phyloP scores from a whole-genome alignment of 2,797 vertebrate species.

The Somateria mollissima region DNA sequence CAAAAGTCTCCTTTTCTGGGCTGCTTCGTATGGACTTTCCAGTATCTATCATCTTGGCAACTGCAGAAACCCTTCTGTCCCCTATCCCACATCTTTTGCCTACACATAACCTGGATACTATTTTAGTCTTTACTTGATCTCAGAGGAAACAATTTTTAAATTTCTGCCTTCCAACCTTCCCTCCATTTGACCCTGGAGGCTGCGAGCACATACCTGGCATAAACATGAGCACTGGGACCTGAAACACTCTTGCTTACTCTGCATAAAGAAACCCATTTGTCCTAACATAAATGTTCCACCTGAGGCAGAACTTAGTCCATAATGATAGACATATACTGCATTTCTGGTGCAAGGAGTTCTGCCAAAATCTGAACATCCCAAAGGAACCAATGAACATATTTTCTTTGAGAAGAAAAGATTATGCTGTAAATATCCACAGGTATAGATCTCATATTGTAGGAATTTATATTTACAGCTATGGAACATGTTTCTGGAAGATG shows the following conservation, averaged over 20 bases:
- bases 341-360: neutral
- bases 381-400: neutral
- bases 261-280: neutral
- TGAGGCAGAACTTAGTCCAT: neutral
- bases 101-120: neutral
- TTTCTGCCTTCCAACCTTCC: neutral
- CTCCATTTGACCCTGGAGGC: neutral
- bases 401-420: neutral
- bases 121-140: neutral
- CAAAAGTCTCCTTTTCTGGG: neutral
- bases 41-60: neutral
- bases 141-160: neutral
- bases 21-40: neutral
- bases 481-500: neutral
- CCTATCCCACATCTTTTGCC: neutral
- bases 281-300: neutral
- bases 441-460: neutral
- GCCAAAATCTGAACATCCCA: neutral
- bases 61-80: neutral
- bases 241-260: neutral
- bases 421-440: neutral
- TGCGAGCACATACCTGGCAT: neutral
- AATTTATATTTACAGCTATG: neutral
- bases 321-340: fast-evolving
- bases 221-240: neutral